These are phyloP conservation scores for Syngnathus typhle DNA, from an alignment of 2,113 vertebrate species.

Conservation along the genomic window DNA sequence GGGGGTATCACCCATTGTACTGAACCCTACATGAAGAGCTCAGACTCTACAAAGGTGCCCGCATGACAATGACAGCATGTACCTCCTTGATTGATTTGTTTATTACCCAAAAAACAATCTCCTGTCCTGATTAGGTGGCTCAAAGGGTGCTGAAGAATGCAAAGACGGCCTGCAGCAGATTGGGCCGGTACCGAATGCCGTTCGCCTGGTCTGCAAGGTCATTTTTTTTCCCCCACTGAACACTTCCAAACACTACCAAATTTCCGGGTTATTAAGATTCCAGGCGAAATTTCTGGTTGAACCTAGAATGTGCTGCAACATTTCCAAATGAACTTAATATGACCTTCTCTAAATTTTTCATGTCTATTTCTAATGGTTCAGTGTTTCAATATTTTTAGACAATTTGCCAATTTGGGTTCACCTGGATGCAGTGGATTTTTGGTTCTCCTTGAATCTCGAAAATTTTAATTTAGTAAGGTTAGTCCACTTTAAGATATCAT, in stretches of 20 bases:
- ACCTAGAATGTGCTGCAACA: neutral
- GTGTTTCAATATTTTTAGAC: too few species aligned
- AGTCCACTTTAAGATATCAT: too few species aligned
- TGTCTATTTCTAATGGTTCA: too few species aligned
- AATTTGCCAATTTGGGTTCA: too few species aligned
- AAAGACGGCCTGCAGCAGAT: conserved; percentile 85
- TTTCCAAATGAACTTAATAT: too few species aligned
- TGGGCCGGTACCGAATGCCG: conserved; percentile 94
- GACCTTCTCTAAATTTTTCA: neutral
- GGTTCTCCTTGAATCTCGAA: neutral
- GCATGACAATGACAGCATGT: neutral
- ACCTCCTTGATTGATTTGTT: neutral
- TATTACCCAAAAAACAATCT: neutral
- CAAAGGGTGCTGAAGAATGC: conserved; percentile 98
- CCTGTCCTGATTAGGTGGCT: conserved; percentile 71
- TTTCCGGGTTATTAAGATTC: neutral
- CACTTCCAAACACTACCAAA: neutral
- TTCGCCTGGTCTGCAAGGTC: conserved; percentile 97
- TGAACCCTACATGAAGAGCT: conserved; percentile 98
- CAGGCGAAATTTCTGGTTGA: neutral
- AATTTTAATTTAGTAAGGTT: too few species aligned
- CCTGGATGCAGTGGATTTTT: neutral
- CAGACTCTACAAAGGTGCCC: conserved; percentile 89
- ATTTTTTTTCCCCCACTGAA: neutral
- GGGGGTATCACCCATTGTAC: conserved; percentile 92